Evolutionary conservation across 1,140 invertebrate genomes (phyloP).

Genomic region (Orchestia grillus): DNA sequence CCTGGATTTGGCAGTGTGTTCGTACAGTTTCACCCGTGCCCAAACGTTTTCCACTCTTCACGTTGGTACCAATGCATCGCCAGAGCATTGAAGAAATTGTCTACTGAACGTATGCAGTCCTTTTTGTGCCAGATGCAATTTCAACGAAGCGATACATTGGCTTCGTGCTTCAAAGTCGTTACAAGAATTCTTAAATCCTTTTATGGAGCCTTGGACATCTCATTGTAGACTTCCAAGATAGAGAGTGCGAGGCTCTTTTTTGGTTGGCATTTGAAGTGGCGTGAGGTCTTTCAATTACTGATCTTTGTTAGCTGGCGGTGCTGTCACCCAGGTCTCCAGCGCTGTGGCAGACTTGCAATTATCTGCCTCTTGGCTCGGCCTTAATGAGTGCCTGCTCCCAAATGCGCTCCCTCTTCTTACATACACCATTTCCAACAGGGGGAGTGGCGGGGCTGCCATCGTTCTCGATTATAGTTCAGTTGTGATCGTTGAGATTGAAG

Average conservation of each 20-base stretch:
- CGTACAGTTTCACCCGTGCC: background rate
- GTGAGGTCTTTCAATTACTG: constrained; percentile 49
- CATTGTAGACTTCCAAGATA: constrained; percentile 27
- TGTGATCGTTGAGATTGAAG: background rate
- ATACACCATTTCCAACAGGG: background rate
- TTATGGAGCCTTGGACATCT: background rate
- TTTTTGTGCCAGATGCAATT: background rate
- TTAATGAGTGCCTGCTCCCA: constrained; percentile 42
- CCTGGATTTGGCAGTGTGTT: background rate
- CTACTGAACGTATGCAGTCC: background rate
- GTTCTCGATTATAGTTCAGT: background rate
- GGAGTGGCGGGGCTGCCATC: background rate
- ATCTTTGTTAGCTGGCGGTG: constrained; percentile 23
- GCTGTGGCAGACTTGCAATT: constrained; percentile 48
- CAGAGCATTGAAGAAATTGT: background rate
- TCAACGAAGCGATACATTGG: background rate
- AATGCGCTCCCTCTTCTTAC: background rate
- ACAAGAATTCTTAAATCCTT: constrained; percentile 11
- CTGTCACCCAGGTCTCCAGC: constrained; percentile 23
- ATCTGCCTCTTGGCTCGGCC: constrained; percentile 21
- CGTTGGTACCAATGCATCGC: background rate
- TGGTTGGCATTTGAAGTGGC: background rate
- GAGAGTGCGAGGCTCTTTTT: constrained; percentile 4
- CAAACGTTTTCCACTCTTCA: background rate
- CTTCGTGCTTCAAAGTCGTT: background rate